Evolutionary conservation across 2,797 vertebrate genomes (phyloP).

Genomic region (Lateolabrax maculatus): DNA sequence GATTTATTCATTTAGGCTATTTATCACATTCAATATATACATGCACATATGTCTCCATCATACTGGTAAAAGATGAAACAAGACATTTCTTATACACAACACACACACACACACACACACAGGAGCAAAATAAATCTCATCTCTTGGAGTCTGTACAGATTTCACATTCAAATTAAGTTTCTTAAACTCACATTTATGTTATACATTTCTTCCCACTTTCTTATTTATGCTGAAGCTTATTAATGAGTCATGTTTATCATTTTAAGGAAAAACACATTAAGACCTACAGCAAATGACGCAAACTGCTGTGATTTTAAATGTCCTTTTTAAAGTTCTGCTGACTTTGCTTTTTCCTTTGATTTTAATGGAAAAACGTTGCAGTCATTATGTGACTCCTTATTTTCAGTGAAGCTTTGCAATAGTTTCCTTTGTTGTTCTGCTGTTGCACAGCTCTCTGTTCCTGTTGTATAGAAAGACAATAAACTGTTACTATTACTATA

Average conservation of each 20-base stretch:
- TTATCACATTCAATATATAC: slow-evolving; percentile 7
- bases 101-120: too few species aligned
- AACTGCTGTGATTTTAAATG: neutral
- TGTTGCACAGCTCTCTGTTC: neutral
- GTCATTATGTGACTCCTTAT: neutral
- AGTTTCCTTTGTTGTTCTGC: neutral
- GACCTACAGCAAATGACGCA: neutral
- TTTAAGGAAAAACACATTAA: slow-evolving; percentile 5
- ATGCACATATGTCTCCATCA: neutral
- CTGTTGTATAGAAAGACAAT: neutral
- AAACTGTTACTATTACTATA: neutral
- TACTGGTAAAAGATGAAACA: slow-evolving; percentile 6
- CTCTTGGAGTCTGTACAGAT: neutral
- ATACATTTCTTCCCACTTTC: neutral
- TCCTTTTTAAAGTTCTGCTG: neutral
- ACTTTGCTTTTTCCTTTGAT: neutral
- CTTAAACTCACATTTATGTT: neutral
- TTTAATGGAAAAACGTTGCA: neutral
- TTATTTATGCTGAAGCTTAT: neutral
- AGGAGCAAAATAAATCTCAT: neutral
- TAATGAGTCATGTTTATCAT: neutral
- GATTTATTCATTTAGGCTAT: slow-evolving; percentile 3
- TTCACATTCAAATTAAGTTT: neutral
- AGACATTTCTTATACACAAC: neutral
- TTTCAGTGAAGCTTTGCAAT: neutral